Conservation (phyloP, 2,797 vertebrate genomes). For the Masticophis lateralis region DNA sequence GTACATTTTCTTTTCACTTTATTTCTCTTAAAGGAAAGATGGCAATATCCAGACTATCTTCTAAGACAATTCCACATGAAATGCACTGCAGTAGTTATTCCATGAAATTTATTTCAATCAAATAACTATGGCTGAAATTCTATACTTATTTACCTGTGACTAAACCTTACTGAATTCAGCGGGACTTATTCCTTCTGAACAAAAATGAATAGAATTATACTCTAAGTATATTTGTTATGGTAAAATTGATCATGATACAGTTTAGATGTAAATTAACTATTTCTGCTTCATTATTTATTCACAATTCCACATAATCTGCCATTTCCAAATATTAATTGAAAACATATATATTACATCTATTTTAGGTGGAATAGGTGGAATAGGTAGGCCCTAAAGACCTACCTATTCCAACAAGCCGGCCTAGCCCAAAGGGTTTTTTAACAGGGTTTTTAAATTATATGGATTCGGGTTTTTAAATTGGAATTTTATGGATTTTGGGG, state of each 20-base stretch:
- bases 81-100: neutral
- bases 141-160: neutral
- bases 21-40: neutral
- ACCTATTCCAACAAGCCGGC: no score
- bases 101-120: neutral
- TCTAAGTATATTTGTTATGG: neutral
- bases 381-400: no score
- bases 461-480: no score
- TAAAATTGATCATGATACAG: neutral
- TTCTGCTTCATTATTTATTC: neutral
- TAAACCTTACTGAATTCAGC: neutral
- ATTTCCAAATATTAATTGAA: neutral
- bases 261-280: neutral
- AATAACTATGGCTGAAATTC: neutral
- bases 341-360: neutral
- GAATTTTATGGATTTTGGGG: no score
- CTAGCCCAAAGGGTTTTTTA: no score
- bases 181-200: neutral
- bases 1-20: neutral
- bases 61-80: neutral
- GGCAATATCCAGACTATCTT: neutral
- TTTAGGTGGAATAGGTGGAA: neutral
- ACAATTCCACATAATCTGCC: neutral
- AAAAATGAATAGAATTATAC: neutral
- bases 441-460: no score